A percentile compares a stretch with the other conserved stretches of the same genome.
phyloP scores from a whole-genome alignment of 2,888 invertebrate genomes.

The Teleiodes luculella region DNA sequence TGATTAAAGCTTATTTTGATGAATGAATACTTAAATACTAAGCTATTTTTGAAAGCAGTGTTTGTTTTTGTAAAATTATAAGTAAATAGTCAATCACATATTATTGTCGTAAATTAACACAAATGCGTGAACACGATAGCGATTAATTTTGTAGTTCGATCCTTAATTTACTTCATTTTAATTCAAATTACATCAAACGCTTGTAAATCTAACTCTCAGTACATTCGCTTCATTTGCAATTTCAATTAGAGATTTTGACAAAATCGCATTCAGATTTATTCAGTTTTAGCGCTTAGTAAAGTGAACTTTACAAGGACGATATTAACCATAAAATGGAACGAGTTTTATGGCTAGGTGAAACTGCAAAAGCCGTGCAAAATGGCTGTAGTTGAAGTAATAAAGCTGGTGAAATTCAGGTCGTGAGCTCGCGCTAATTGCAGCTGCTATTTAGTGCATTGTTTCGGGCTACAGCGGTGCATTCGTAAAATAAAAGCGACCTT shows the following conservation, averaged over 20 bases:
- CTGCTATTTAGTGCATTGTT: conserved; percentile 7
- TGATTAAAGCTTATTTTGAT: too few relatives aligned
- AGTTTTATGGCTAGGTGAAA: background rate
- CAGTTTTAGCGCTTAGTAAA: conserved; percentile 14
- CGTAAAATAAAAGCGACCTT: background rate
- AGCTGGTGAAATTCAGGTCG: background rate
- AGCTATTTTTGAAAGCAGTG: too few relatives aligned
- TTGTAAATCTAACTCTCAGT: conserved; percentile 21
- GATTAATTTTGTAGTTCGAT: too few relatives aligned
- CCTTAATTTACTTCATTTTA: background rate
- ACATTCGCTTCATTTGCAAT: conserved; percentile 35
- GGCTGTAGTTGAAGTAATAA: background rate
- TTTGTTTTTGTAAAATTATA: too few relatives aligned
- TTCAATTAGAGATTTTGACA: conserved; percentile 30
- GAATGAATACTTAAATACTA: too few relatives aligned
- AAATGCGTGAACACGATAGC: too few relatives aligned
- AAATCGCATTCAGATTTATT: conserved; percentile 47
- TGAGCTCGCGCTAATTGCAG: background rate
- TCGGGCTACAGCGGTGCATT: background rate
- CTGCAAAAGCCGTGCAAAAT: background rate
- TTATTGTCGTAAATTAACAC: too few relatives aligned
- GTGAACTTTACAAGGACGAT: background rate
- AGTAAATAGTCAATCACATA: too few relatives aligned
- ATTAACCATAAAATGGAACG: background rate
- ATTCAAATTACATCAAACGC: background rate